Evolutionary conservation across 1,140 invertebrate genomes (phyloP).

Genomic region (Euura saliciscinereae): DNA sequence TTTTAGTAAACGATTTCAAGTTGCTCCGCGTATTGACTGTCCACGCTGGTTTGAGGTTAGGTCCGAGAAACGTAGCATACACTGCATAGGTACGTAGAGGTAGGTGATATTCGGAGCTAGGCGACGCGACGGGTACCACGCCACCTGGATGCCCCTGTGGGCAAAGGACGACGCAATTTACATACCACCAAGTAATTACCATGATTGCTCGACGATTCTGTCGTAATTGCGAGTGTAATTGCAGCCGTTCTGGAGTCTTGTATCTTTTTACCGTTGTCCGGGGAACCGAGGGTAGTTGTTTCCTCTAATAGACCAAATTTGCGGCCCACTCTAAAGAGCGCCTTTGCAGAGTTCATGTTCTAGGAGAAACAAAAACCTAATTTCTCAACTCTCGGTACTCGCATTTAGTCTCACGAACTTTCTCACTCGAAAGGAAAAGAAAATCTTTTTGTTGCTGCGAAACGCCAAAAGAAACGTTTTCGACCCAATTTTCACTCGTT

Average conservation of each 20-base stretch:
- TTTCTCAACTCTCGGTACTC: background rate
- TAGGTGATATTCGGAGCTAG: background rate
- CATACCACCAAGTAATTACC: slow-evolving; percentile 4
- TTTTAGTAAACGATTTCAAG: background rate
- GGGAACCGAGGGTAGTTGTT: background rate
- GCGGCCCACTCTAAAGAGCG: background rate
- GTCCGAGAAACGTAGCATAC: background rate
- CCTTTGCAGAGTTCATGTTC: too few species aligned
- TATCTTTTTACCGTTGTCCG: background rate
- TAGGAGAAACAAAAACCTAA: slow-evolving; percentile 1
- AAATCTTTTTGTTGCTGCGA: too few species aligned
- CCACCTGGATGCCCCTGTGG: background rate
- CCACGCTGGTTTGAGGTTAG: too few species aligned
- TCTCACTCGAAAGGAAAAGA: too few species aligned
- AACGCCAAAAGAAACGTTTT: too few species aligned
- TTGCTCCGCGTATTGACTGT: too few species aligned
- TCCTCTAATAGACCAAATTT: background rate
- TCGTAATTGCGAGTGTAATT: slow-evolving; percentile 5
- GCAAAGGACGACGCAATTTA: slow-evolving; percentile 7
- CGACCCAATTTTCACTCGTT: too few species aligned
- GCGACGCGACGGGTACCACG: background rate
- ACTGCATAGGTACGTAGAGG: background rate
- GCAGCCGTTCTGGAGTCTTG: background rate
- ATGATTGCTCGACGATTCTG: slow-evolving; percentile 7
- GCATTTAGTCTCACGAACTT: too few species aligned